Evolutionary conservation across 1,140 invertebrate species (phyloP).

Genomic region (Apolygus lucorum): DNA sequence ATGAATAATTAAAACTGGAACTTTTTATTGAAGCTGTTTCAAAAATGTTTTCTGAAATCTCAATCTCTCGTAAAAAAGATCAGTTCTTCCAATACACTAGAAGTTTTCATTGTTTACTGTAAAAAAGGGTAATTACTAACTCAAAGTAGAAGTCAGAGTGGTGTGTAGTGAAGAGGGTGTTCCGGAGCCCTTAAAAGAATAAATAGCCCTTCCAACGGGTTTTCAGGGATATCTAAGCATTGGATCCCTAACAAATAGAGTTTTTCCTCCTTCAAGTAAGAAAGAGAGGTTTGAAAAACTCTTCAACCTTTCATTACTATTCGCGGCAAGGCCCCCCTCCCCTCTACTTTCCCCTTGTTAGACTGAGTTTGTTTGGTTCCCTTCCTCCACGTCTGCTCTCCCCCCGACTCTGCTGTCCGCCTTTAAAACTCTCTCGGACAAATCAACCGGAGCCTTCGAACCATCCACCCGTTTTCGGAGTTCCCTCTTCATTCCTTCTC

Average conservation of each 20-base stretch:
- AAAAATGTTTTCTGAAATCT: too few relatives aligned
- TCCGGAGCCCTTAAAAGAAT: too few relatives aligned
- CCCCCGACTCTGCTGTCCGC: neutral
- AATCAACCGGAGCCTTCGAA: slow-evolving; percentile 3
- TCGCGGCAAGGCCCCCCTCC: neutral
- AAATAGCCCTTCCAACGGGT: neutral
- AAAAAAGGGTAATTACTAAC: too few relatives aligned
- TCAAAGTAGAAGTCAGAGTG: too few relatives aligned
- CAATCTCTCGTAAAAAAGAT: too few relatives aligned
- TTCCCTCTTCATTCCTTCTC: neutral
- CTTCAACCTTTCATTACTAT: slow-evolving; percentile 21
- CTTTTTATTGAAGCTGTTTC: too few relatives aligned
- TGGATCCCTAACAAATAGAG: neutral
- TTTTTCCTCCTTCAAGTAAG: neutral
- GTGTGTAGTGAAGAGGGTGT: too few relatives aligned
- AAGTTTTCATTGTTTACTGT: too few relatives aligned
- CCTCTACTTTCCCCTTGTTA: slow-evolving; percentile 7
- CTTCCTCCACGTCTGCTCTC: slow-evolving; percentile 3
- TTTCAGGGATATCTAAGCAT: neutral
- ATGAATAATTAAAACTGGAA: too few relatives aligned
- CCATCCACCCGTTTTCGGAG: neutral
- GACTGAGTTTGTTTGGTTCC: slow-evolving; percentile 8
- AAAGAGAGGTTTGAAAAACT: slow-evolving; percentile 7
- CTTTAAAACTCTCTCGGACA: slow-evolving; percentile 3
- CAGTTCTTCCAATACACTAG: too few relatives aligned